These are phyloP conservation scores for Coboldia fuscipes DNA, from an alignment of 1,140 invertebrate genomes.

Conservation along the genomic window DNA sequence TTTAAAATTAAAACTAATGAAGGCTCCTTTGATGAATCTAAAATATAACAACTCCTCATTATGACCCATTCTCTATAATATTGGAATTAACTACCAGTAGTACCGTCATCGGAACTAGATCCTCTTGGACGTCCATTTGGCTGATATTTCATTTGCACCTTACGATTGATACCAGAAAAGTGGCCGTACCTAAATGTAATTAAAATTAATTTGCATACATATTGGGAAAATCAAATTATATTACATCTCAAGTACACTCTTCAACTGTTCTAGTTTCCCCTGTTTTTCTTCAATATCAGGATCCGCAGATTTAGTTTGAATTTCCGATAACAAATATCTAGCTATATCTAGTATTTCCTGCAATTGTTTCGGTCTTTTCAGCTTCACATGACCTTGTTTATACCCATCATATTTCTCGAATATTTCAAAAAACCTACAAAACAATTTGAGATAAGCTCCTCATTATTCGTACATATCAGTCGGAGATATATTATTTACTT, in stretches of 20 bases:
- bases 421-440: slow-evolving; percentile 84
- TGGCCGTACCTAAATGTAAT: slow-evolving; percentile 77
- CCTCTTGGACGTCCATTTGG: slow-evolving; percentile 80
- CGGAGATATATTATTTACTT: slow-evolving; percentile 39
- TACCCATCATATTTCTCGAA: slow-evolving; percentile 95
- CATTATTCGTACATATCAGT: neutral
- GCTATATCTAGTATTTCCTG: slow-evolving; percentile 95
- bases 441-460: neutral
- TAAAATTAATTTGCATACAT: slow-evolving; percentile 8
- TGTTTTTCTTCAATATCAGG: slow-evolving; percentile 93
- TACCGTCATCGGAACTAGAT: slow-evolving; percentile 90
- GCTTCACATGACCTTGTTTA: slow-evolving; percentile 87
- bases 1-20: slow-evolving; percentile 90
- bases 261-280: slow-evolving; percentile 91
- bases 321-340: slow-evolving; percentile 66
- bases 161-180: slow-evolving; percentile 98
- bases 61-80: neutral
- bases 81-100: slow-evolving; percentile 18
- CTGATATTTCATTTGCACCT: slow-evolving; percentile 99
- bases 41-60: slow-evolving; percentile 13
- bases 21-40: slow-evolving; percentile 64
- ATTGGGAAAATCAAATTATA: slow-evolving; percentile 10
- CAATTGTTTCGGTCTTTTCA: slow-evolving; percentile 92
- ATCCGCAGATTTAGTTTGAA: slow-evolving; percentile 60
- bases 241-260: slow-evolving; percentile 97